Percentiles rank a stretch among this genome's conserved stretches.
Conservation (phyloP, 1,140 invertebrate genomes). For the Megathymus violae region DNA sequence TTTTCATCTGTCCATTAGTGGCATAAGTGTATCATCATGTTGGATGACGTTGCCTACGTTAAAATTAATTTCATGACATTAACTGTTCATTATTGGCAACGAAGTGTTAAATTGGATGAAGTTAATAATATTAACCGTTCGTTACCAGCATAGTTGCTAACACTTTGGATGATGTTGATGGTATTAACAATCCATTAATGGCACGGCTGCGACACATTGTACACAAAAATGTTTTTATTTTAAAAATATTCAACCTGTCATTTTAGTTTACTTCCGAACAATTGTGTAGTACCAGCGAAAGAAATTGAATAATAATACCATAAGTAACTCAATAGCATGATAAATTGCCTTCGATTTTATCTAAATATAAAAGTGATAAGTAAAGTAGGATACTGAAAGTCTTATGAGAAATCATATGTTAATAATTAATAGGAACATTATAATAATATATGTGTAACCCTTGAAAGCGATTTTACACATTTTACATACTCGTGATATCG, state of each 20-base stretch:
- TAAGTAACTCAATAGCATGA: slow-evolving; percentile 41
- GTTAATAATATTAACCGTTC: not conserved
- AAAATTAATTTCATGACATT: no score
- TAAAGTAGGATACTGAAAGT: slow-evolving; percentile 56
- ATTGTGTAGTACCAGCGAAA: not conserved
- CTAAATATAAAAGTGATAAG: slow-evolving; percentile 47
- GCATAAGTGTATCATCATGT: no score
- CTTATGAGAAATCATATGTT: slow-evolving; percentile 57
- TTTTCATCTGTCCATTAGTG: not conserved
- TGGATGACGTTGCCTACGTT: no score
- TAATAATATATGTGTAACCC: slow-evolving; percentile 39
- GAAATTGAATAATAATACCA: not conserved
- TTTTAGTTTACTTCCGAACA: not conserved
- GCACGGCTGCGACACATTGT: slow-evolving; percentile 16
- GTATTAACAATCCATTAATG: not conserved
- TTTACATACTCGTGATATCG: slow-evolving; percentile 33
- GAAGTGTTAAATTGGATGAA: not conserved
- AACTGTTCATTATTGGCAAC: no score
- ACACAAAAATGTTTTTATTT: no score
- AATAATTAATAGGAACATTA: slow-evolving; percentile 55
- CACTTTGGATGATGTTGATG: not conserved
- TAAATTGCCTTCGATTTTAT: slow-evolving; percentile 55
- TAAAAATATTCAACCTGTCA: not conserved
- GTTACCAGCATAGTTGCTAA: not conserved
- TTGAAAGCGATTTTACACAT: slow-evolving; percentile 18